Conservation (phyloP, 2,888 invertebrate genomes). For the Eupithecia pulchellata region DNA sequence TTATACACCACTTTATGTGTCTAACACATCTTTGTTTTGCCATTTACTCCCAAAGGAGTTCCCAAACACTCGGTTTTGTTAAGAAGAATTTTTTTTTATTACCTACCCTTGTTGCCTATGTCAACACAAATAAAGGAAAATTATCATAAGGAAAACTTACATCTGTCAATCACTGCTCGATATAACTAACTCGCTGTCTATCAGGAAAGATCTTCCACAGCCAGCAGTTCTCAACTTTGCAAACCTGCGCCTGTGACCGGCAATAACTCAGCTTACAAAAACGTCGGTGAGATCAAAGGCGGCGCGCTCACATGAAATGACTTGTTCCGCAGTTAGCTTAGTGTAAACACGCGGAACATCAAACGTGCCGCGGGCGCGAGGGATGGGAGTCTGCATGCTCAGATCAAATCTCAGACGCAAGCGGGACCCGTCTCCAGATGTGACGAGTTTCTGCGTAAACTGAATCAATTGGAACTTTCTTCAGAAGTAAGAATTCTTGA, state of each 20-base stretch:
- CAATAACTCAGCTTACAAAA: conserved; percentile 69
- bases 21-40: no score
- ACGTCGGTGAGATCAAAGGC: conserved; percentile 78
- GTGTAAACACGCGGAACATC: conserved; percentile 82
- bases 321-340: conserved; percentile 82
- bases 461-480: background rate
- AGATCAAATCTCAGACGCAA: background rate
- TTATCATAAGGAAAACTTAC: background rate
- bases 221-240: background rate
- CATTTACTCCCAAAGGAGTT: no score
- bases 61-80: no score
- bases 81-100: no score
- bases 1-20: no score
- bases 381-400: conserved; percentile 28
- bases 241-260: conserved; percentile 43
- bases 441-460: background rate
- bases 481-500: background rate
- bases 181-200: background rate
- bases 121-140: no score
- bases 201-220: background rate
- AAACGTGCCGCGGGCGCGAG: conserved; percentile 68
- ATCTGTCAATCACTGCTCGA: background rate
- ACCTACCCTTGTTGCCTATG: no score
- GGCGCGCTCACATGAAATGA: conserved; percentile 73
- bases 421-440: background rate